A percentile compares a stretch with the other conserved stretches of the same genome.
phyloP scores from a whole-genome alignment of 2,888 invertebrate species.

The Chrysolina oricalcia region DNA sequence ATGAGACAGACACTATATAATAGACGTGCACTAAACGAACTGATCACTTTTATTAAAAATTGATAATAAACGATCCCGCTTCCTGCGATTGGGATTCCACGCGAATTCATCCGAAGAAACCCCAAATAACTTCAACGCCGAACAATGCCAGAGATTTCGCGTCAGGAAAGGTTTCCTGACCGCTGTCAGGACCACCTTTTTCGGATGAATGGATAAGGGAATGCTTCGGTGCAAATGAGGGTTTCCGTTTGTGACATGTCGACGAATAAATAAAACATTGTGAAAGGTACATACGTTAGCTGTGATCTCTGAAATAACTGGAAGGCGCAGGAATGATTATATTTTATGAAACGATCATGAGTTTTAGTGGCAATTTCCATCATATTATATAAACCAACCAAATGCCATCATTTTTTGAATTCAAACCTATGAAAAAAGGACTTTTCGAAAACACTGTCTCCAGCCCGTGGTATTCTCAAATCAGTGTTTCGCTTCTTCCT shows the following conservation, averaged over 20 bases:
- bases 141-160: not conserved
- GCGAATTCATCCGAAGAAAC: constrained; percentile 26
- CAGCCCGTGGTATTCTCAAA: too few relatives aligned
- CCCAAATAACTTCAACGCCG: not conserved
- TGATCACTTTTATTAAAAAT: constrained; percentile 20
- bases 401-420: too few relatives aligned
- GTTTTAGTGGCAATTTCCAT: too few relatives aligned
- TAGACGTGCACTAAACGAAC: not conserved
- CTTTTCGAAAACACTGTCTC: too few relatives aligned
- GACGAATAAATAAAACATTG: not conserved
- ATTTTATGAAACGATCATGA: too few relatives aligned
- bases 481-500: too few relatives aligned
- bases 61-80: constrained; percentile 17
- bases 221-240: not conserved
- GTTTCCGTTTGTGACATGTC: not conserved
- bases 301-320: too few relatives aligned
- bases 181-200: not conserved
- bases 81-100: constrained; percentile 21
- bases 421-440: too few relatives aligned
- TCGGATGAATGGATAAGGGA: not conserved
- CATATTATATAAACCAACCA: too few relatives aligned
- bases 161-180: not conserved
- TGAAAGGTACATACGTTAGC: too few relatives aligned
- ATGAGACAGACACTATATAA: not conserved
- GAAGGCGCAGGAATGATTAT: too few relatives aligned